These are phyloP conservation scores for Clitarchus hookeri DNA, from an alignment of 2,888 invertebrate species.

Conservation along the genomic window DNA sequence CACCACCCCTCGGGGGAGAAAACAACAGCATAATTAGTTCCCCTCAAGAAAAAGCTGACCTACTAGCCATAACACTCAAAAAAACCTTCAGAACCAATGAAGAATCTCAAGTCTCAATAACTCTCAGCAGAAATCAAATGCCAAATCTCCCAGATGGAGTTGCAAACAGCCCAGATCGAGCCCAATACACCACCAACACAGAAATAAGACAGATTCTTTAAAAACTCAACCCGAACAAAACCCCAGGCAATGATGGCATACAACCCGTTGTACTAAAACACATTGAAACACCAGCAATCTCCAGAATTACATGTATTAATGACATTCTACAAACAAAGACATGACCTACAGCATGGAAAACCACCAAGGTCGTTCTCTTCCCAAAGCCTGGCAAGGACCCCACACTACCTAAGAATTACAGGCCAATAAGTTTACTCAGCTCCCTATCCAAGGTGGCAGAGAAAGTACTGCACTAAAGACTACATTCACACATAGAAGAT, in stretches of 20 bases:
- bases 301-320: background rate
- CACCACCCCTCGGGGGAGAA: background rate
- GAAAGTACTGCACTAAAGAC: conserved; percentile 36
- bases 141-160: background rate
- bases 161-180: no score
- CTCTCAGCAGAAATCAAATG: background rate
- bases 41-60: conserved; percentile 22
- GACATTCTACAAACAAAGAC: background rate
- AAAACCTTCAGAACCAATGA: conserved; percentile 19
- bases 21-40: background rate
- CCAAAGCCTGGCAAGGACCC: conserved; percentile 45
- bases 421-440: conserved; percentile 46
- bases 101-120: background rate
- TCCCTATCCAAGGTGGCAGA: conserved; percentile 45
- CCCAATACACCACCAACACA: background rate
- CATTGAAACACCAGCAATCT: conserved; percentile 39
- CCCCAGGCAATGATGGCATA: background rate
- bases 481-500: conserved; percentile 39
- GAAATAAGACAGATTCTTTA: background rate
- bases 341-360: conserved; percentile 42
- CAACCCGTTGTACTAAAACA: conserved; percentile 40
- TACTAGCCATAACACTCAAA: conserved; percentile 5
- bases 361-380: conserved; percentile 43
- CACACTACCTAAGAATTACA: conserved; percentile 38
- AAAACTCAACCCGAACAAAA: background rate